Evolutionary conservation across 2,888 invertebrate species (phyloP).

Genomic region (Lottia gigantea): DNA sequence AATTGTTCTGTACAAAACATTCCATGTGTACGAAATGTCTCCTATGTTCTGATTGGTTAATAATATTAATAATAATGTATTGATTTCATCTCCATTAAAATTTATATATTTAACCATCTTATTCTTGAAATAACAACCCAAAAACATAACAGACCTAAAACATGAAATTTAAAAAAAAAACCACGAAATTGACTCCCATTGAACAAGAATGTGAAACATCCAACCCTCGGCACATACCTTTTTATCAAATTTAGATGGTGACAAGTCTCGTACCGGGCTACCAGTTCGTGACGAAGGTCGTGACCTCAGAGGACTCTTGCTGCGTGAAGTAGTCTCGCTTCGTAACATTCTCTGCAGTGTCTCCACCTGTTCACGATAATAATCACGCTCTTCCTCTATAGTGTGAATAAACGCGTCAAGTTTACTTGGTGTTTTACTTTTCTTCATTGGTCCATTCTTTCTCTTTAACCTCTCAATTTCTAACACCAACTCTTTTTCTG

Average conservation of each 20-base stretch:
- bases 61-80: no score
- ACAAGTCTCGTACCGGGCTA: constrained; percentile 47
- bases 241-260: constrained; percentile 43
- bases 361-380: constrained; percentile 65
- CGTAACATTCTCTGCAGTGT: constrained; percentile 58
- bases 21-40: no score
- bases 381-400: constrained; percentile 67
- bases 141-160: no score
- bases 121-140: no score
- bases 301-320: constrained; percentile 41
- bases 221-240: constrained; percentile 33
- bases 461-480: constrained; percentile 67
- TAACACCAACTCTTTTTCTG: constrained; percentile 67
- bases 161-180: no score
- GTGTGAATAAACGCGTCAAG: constrained; percentile 63
- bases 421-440: constrained; percentile 57
- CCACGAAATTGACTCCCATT: no score
- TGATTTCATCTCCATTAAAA: no score
- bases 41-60: no score
- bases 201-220: no score
- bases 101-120: no score
- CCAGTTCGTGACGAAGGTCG: constrained; percentile 43
- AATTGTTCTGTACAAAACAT: no score
- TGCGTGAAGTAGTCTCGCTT: constrained; percentile 41
- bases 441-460: constrained; percentile 56